Base-by-base conservation (phyloP, 2,797 vertebrate genomes). In the Petrocephalus schoutedeni region DNA sequence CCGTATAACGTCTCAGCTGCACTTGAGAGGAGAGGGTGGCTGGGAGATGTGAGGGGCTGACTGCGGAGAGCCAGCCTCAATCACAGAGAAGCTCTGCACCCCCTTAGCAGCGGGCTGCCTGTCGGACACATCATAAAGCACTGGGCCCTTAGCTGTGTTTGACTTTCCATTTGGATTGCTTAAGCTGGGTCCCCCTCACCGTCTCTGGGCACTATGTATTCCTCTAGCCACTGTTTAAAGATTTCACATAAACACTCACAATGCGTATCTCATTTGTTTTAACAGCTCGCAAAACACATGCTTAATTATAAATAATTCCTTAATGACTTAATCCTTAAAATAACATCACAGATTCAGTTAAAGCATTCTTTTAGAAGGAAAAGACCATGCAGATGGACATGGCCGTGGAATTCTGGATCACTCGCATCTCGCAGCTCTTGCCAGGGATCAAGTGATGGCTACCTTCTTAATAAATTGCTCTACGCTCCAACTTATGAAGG, bases 61-160 rank as follows among this genome's bases (percentile, higher is more conserved):
- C 16, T 23, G 19, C 1, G 3, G 41, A 51, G 28, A 82, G 74
- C 84, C 19, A 28, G 28, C 51, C 71, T 61, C 0, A 4, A 10
- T 88, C 45, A 59, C 61, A 41, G 21, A 1, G 28, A 58, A 67
- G 36, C 64, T 28, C 57, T 19, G 49, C 19, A 12, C 28, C 56
- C 0, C 82, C 16, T 88, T 89, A 90, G 89, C 59, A 45, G 53
- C 4, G 45, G 77, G 41, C 19, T 74, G 84, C 74, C 87, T 41
- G 53, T 87, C 28, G 5, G 41, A 86, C 67, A 82, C 87, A 71
- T 89, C 86, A 89, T 85, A 10, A 21, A 59, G 84, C 7, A 53
- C 85, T 80, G 88, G 89, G 87, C 80, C 59, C 89, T 91, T 90
- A 41, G 91, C 45, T 67, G 61, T 90, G 83, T 91, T 91, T 92